Conservation (phyloP, 2,797 vertebrate genomes). For the Oreonectes daqikongensis region DNA sequence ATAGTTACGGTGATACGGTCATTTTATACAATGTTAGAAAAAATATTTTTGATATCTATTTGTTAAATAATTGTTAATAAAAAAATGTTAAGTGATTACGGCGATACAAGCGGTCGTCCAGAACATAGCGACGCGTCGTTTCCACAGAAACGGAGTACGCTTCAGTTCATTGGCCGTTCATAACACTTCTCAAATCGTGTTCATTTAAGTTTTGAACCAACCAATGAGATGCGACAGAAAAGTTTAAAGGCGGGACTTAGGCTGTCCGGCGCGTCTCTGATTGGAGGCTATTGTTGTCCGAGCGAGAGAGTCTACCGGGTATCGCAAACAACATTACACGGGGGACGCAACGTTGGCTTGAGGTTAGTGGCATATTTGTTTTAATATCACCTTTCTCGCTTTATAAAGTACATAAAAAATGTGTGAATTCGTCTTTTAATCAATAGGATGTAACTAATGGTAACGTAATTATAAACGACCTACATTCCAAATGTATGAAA, state of each 20-base stretch:
- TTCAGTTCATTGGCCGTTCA: conserved; percentile 26
- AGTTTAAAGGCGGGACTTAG: conserved; percentile 13
- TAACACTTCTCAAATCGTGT: not conserved
- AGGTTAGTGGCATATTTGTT: conserved; percentile 14
- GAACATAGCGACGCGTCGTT: conserved; percentile 14
- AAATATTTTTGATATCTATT: not conserved
- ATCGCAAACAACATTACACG: conserved; percentile 16
- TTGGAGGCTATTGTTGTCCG: conserved; percentile 37
- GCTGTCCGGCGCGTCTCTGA: not conserved
- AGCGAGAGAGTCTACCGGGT: conserved; percentile 19
- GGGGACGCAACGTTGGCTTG: conserved; percentile 3
- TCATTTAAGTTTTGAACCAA: conserved; percentile 18
- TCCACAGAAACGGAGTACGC: not conserved
- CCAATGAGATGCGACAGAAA: conserved; percentile 9
- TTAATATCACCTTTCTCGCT: not conserved
- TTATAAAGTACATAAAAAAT: not conserved
- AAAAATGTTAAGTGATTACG: no score
- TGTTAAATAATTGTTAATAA: not conserved
- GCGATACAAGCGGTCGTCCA: not conserved
- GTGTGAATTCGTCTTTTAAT: not conserved
- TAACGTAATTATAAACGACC: not conserved
- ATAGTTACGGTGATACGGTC: no score
- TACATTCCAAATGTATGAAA: not conserved
- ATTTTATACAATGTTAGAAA: no score
- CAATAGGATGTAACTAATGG: not conserved